Evolutionary conservation across 92 coral and sea anemone species (phyloP), one percentile per base, ranked within the genome.

Genomic region (Epizoanthus fatuus): DNA sequence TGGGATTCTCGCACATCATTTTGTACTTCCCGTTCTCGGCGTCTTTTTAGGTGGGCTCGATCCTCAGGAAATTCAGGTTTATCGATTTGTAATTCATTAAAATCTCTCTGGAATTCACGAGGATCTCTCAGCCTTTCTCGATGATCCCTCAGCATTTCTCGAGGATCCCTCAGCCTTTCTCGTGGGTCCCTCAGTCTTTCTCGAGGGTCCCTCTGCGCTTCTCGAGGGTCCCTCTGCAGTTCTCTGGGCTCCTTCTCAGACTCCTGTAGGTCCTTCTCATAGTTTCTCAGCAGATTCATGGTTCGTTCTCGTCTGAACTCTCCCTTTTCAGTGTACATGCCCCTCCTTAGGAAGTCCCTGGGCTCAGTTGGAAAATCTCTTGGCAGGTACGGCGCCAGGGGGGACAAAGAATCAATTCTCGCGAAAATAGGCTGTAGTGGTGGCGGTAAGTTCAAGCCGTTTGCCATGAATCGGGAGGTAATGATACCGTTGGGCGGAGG

Each of bases 281-380:
- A 57, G 0, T 77, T 69, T 44, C 82, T 38, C 15, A 59, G 37
- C 64, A 77, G 82, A 29, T 77, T 77, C 82, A 77, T 59, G 25
- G 82, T 77, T 13, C 82, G 82, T 45, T 77, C 82, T 60, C 82
- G 62, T 60, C 82, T 68, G 17, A 77, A 77, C 16, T 77, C 82
- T 0, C 81, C 81, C 22, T 57, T 75, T 10, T 75, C 81, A 3
- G 81, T 32, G 10, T 56, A 75, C 17, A 32, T 15, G 11, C 55
- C 67, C 70, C 70, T 77, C 70, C 70, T 77, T 57, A 42, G 56
- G 44, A 77, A 59, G 68, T 77, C 82, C 19, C 82, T 77, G 44
- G 82, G 82, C 29, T 77, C 82, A 40, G 57, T 59, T 60, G 82
- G 82, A 58, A 59, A 77, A 40, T 62, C 70, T 62, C 82, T 40